A percentile compares a stretch with the other conserved stretches of the same genome.
phyloP scores from a whole-genome alignment of 2,888 invertebrate species.

The Orthosia cruda region DNA sequence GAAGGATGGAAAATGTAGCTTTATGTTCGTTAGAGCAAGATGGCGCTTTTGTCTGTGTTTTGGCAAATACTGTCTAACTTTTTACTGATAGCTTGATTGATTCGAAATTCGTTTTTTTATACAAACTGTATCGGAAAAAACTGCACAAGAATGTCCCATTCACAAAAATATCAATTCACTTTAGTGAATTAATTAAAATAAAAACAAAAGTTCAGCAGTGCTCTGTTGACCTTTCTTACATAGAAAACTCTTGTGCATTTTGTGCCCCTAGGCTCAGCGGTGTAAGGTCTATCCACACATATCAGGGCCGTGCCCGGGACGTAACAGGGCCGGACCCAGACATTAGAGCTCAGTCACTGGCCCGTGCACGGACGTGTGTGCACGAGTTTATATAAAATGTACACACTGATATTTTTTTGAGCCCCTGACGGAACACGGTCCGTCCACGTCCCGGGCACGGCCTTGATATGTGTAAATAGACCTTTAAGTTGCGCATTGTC shows the following conservation, averaged over 20 bases:
- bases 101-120: background rate
- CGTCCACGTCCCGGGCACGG: too few species aligned
- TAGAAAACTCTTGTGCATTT: background rate
- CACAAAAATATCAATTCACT: too few species aligned
- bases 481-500: background rate
- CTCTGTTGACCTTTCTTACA: background rate
- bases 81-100: background rate
- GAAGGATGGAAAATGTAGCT: conserved; percentile 29
- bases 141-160: too few species aligned
- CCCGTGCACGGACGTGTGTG: too few species aligned
- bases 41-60: background rate
- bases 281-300: too few species aligned
- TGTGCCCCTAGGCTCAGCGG: background rate
- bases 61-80: background rate
- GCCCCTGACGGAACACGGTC: too few species aligned
- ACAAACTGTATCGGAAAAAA: background rate
- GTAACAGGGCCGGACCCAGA: too few species aligned
- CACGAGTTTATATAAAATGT: too few species aligned
- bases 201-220: background rate
- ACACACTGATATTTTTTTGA: too few species aligned
- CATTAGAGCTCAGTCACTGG: too few species aligned
- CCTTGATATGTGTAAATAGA: too few species aligned
- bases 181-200: background rate
- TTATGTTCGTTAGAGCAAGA: conserved; percentile 14
- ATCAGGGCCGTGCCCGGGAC: too few species aligned